Base-by-base conservation (phyloP, 2,113 vertebrate genomes). In the Spermophilus dauricus region DNA sequence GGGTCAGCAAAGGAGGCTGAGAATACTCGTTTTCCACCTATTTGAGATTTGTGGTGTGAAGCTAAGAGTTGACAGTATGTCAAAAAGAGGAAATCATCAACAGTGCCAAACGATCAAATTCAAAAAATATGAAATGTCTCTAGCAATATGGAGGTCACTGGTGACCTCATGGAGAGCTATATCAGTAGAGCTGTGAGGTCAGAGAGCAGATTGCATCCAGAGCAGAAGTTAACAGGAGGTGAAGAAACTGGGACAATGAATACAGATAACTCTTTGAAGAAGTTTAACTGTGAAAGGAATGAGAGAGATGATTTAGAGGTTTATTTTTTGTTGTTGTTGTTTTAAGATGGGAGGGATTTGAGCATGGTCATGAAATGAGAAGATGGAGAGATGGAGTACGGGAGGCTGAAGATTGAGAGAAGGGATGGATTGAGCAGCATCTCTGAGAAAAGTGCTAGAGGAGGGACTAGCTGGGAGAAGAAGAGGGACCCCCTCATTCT, bases 191-290 rank as follows among this genome's bases (percentile, higher is more conserved):
- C 32, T 58, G 2, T 69, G 77, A 87, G 65, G 13, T 72, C 26
- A 72, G 67, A 81, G n/a, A 69, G 48, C 32, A 39, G 32, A 70
- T 58, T 75, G 42, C 18, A 9, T 11, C 24, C 22, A 5, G 20
- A 30, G 63, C 28, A 75, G 39, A 86, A 18, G 53, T 90, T 39
- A 67, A 16, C 37, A 14, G 53, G 81, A 65, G 56, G 42, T 51
- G 30, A 85, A 32, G 63, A 39, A 45, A 58, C 32, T 4, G 22
- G 63, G 10, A 65, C 32, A 34, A 8, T 20, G 53, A 76, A 39
- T 20, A 26, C 39, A 82, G 77, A 90, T 78, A 87, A 67, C n/a
- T 95, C 32, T 92, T 92, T n/a, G 42, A 83, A 87, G 82, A 85
- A 82, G 73, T 18, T 32, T 22, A 8, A 22, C 28, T 92, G 16